Evolutionary conservation across 2,797 vertebrate species (phyloP).

Genomic region (Molossus alvarezi): DNA sequence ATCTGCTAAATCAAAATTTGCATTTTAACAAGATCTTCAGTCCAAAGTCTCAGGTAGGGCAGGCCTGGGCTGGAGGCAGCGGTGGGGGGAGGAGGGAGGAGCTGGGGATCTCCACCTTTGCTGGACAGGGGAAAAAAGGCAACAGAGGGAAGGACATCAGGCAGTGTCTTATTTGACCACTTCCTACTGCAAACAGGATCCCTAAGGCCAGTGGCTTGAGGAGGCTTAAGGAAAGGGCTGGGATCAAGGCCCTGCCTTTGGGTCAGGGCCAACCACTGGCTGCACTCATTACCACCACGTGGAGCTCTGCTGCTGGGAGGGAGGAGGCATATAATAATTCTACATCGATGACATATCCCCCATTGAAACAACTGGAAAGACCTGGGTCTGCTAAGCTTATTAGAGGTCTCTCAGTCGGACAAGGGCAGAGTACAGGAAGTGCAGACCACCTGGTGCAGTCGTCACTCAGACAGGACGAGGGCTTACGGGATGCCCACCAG

Average conservation of each 20-base stretch:
- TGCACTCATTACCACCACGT: fast-evolving
- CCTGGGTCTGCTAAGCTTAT: neutral
- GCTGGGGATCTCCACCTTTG: too few relatives aligned
- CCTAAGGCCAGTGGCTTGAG: neutral
- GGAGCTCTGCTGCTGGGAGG: neutral
- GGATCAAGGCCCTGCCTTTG: neutral
- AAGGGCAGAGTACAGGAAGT: neutral
- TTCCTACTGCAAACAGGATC: neutral
- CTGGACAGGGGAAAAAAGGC: neutral
- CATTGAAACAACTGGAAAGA: neutral
- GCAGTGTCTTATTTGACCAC: neutral
- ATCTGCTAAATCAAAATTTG: neutral
- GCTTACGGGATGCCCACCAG: neutral
- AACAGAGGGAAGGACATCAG: neutral
- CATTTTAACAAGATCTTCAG: neutral
- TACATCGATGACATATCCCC: neutral
- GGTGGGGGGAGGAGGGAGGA: neutral
- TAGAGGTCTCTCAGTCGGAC: neutral
- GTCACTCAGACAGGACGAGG: neutral
- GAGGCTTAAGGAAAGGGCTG: neutral
- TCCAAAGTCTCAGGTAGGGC: neutral
- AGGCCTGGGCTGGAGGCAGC: neutral
- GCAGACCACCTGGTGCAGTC: neutral
- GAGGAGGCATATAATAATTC: neutral
- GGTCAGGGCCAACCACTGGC: neutral